A percentile compares a stretch with the other conserved stretches of the same genome.
Evolutionary conservation across 2,797 vertebrate species (phyloP).

Genomic region (Gorsachius magnificus): DNA sequence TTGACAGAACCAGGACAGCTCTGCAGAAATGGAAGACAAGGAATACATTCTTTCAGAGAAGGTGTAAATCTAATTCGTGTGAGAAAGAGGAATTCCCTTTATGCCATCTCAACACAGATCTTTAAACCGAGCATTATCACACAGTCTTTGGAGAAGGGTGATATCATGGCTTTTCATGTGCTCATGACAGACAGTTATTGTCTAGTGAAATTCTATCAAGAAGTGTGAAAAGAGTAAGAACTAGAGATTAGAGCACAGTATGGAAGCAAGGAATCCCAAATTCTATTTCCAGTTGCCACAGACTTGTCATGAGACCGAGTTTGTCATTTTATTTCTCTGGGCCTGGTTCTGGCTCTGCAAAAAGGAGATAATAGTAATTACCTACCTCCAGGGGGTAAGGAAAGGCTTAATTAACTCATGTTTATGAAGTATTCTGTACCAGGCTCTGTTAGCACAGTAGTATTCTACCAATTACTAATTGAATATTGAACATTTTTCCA

Average conservation of each 20-base stretch:
- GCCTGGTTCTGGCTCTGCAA: conserved; percentile 38
- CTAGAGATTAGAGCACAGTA: conserved; percentile 24
- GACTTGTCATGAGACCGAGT: conserved; percentile 38
- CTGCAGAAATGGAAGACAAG: neutral
- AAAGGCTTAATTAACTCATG: conserved; percentile 60
- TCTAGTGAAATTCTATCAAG: conserved; percentile 23
- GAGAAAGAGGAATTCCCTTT: neutral
- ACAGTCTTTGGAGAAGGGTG: neutral
- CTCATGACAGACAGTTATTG: neutral
- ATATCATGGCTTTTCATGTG: neutral
- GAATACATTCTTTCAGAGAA: neutral
- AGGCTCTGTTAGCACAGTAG: conserved; percentile 1
- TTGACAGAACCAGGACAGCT: conserved; percentile 7
- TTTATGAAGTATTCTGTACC: conserved; percentile 43
- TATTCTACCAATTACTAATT: conserved; percentile 12
- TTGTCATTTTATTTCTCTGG: conserved; percentile 35
- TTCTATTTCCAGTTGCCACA: conserved; percentile 55
- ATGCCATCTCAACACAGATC: neutral
- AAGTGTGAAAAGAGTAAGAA: neutral
- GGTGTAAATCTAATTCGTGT: neutral
- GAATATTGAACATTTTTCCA: neutral
- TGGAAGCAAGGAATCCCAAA: conserved; percentile 13
- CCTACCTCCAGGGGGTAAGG: conserved; percentile 51
- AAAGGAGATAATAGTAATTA: conserved; percentile 65
- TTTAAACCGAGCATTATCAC: neutral